Base-by-base conservation (phyloP, 2,113 vertebrate species). In the Hypomesus transpacificus region DNA sequence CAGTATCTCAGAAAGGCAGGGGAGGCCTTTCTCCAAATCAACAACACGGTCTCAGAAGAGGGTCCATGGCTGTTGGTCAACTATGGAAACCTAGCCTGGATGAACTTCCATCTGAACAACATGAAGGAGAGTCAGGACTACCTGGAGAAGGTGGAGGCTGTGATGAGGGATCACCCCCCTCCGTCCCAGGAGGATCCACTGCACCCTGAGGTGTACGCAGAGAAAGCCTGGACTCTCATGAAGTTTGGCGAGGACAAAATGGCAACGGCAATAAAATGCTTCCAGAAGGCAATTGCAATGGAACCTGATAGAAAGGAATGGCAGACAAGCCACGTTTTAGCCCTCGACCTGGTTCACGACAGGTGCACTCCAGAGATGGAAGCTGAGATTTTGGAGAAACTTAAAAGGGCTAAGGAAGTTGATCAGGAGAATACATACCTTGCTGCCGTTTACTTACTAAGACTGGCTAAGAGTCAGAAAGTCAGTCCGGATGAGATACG, bases 161-260 rank as follows among this genome's bases (percentile, higher is more conserved):
- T 46, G 39, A 1, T 46, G 39, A 46, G 7, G 9, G 39, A 46
- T 80, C 75, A 83, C 14, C 82, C 87, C 5, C 66, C 78, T 54
- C 82, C 80, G 3, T 76, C 28, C 3, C 69, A 66, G 22, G 79
- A 70, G 0, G 74, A 84, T 11, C 39, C 39, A 26, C 83, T 78
- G n/a, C 85, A 87, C 13, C 75, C 86, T 0, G 89, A 89, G 71
- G 59, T 88, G 50, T 81, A 54, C 0, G 87, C 83, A 1, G 89
- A 90, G 57, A 88, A 87, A 57, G 89, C 77, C 70, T 90, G 87
- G 87, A 87, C 81, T 2, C 75, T 90, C 71, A 88, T 88, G 86
- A 83, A 79, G 50, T 83, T 87, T 6, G 11, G 63, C 2, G 0
- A 0, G 52, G 70, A 65, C 4, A 13, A 68, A n/a, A 72, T 9